Evolutionary conservation across 2,113 vertebrate genomes (phyloP).

Genomic region (Sus scrofa): DNA sequence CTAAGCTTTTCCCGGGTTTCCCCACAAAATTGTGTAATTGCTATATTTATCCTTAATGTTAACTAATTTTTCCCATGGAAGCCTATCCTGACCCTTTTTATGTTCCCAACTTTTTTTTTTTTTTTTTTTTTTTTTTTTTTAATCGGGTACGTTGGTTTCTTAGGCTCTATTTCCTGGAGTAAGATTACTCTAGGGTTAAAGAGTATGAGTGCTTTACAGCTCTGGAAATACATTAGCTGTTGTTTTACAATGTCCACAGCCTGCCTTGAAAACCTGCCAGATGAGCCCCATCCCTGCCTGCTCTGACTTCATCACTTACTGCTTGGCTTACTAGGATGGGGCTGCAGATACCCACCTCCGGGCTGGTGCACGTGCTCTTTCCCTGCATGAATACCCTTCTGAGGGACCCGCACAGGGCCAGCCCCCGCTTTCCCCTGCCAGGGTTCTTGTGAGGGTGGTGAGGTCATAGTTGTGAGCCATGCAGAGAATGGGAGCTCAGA

Average conservation of each 20-base stretch:
- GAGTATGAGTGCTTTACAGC: not conserved
- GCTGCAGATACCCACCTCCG: not conserved
- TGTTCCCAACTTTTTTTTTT: not conserved
- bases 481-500: not conserved
- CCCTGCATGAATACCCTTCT: not conserved
- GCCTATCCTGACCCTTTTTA: not conserved
- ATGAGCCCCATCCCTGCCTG: not conserved
- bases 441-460: not conserved
- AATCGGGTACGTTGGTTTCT: not conserved
- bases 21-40: not conserved
- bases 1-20: not conserved
- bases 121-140: not conserved
- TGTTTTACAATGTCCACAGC: not conserved
- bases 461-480: not conserved
- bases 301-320: not conserved
- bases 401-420: not conserved
- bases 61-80: not conserved
- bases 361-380: too few relatives aligned
- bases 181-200: not conserved
- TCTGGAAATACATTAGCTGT: not conserved
- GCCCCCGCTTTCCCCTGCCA: not conserved
- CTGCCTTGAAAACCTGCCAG: not conserved
- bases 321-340: not conserved
- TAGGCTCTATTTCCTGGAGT: slow-evolving; percentile 48
- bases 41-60: not conserved